Base-by-base conservation (phyloP, 2,888 invertebrate species). In the Horisme vitalbata region DNA sequence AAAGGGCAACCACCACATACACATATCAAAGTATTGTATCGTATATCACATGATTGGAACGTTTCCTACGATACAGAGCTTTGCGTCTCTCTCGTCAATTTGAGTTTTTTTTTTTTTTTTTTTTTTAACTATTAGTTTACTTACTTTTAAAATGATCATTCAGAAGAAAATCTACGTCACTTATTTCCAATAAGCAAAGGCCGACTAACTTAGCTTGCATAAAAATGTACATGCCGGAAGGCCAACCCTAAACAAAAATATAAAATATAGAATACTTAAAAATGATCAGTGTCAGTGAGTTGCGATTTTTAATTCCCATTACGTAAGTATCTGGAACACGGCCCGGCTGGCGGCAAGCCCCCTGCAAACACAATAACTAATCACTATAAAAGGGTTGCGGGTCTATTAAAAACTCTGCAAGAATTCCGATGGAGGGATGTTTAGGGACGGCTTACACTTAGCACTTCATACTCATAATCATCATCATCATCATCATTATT, bases 381-480 rank as follows among this genome's bases (percentile, higher is more conserved):
- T 89, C 84, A 82, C 74, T 82, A 83, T 84, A 84, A 87, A 87
- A 88, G 88, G 88, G 88, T 89, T 88, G 87, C 71, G 76, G 82
- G 72, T 81, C 83, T 87, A 84, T 87, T 88, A 89, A 88, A 88
- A 88, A 89, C 77, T 86, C 81, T 55, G 72, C 73, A 85, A 87
- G 81, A 87, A 86, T 83, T 75, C 75, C 74, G 58, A 59, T 52
- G 64, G 71, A 71, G 80, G 79, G 78, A 70, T 57, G 66, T 11
- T 41, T 50, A 69, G 59, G 70, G 24, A 9, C 49, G 56, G 11
- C 79, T 75, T 13, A 60, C 61, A 79, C 57, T 60, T 46, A 28
- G 13, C 2, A 2, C 4, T 2, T 26, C 3, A 23, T 13, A 23
- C 21, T 14, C 10, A 12, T n/a, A n/a, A n/a, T n/a, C n/a, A n/a